Evolutionary conservation across 2,113 vertebrate genomes (phyloP).

Genomic region (Chrysemys picta): DNA sequence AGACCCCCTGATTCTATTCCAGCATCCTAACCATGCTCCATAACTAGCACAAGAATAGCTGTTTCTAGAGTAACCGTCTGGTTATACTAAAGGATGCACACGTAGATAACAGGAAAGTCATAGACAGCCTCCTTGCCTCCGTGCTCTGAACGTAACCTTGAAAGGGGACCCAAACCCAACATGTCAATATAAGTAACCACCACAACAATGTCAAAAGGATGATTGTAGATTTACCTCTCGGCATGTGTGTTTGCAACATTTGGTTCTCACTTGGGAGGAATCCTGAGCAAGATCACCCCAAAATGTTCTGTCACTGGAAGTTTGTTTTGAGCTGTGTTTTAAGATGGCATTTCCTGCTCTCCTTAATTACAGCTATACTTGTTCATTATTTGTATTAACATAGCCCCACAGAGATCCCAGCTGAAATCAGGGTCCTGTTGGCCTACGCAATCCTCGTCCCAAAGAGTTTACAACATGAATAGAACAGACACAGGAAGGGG

Average conservation of each 20-base stretch:
- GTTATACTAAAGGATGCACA: neutral
- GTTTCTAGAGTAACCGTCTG: neutral
- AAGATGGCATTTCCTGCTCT: neutral
- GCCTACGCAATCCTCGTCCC: neutral
- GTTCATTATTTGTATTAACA: fast-evolving
- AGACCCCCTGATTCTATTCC: neutral
- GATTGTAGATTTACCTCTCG: neutral
- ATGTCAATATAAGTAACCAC: neutral
- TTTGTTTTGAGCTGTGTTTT: neutral
- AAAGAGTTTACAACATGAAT: neutral
- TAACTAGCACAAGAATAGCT: no score
- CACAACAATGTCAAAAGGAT: neutral
- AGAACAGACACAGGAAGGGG: neutral
- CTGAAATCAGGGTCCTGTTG: neutral
- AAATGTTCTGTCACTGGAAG: fast-evolving
- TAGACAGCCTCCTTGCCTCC: neutral
- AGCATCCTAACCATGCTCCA: neutral
- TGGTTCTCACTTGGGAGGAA: neutral
- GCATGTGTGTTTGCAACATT: neutral
- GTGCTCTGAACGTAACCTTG: neutral
- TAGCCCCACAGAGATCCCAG: neutral
- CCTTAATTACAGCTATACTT: neutral
- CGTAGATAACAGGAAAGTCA: neutral
- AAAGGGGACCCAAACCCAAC: neutral
- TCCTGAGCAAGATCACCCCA: neutral